These are phyloP conservation scores for Stictocephala bisonia DNA, from an alignment of 2,888 invertebrate species.

Conservation along the genomic window DNA sequence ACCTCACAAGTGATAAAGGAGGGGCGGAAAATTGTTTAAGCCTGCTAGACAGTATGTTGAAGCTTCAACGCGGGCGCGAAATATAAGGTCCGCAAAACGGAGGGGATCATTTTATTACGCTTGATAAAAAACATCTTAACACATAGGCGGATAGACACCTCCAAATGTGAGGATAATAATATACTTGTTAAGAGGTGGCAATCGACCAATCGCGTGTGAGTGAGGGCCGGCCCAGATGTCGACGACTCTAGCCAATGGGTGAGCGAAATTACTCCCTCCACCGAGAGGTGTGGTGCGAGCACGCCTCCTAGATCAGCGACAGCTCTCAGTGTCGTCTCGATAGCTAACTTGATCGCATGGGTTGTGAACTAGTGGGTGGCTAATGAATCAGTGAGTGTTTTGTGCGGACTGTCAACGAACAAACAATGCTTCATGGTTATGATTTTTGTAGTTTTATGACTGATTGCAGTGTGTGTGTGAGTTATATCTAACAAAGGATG, in stretches of 20 bases:
- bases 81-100: slow-evolving; percentile 28
- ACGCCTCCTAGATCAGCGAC: slow-evolving; percentile 19
- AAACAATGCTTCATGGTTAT: no score
- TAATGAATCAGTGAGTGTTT: no score
- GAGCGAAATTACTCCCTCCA: slow-evolving; percentile 15
- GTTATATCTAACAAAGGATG: no score
- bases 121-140: slow-evolving; percentile 43
- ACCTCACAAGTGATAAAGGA: neutral
- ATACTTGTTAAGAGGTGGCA: slow-evolving; percentile 44
- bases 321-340: slow-evolving; percentile 24
- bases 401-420: no score
- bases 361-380: no score
- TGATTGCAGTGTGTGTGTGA: no score
- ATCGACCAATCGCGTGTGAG: slow-evolving; percentile 41
- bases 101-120: slow-evolving; percentile 39
- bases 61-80: slow-evolving; percentile 43
- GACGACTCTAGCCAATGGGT: slow-evolving; percentile 7
- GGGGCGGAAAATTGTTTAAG: slow-evolving; percentile 34
- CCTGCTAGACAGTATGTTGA: no score
- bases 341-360: slow-evolving; percentile 10
- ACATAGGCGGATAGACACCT: slow-evolving; percentile 45
- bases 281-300: slow-evolving; percentile 23
- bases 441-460: no score
- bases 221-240: slow-evolving; percentile 45
- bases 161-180: slow-evolving; percentile 49